Evolutionary conservation across 2,113 vertebrate genomes (phyloP).

Genomic region (Aphyosemion australe): DNA sequence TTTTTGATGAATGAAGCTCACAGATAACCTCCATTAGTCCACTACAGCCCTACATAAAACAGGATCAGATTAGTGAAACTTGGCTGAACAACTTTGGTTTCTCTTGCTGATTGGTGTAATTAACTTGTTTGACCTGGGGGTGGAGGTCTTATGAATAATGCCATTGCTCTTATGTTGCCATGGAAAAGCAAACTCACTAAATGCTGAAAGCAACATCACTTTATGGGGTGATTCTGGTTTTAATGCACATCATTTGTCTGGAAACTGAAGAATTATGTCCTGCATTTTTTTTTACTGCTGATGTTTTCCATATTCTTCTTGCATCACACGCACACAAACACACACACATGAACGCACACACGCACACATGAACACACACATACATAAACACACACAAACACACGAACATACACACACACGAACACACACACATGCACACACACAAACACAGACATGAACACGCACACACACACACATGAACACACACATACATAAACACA

Average conservation of each 20-base stretch:
- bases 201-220: constrained; percentile 7
- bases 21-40: constrained; percentile 20
- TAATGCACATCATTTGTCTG: constrained; percentile 1
- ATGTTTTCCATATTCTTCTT: too few species aligned
- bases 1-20: constrained; percentile 37
- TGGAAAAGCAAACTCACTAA: not conserved
- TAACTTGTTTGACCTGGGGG: constrained; percentile 56
- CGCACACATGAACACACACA: too few species aligned
- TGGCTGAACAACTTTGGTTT: constrained; percentile 51
- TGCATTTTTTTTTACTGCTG: not conserved
- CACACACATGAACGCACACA: too few species aligned
- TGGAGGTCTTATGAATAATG: constrained; percentile 31
- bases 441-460: too few species aligned
- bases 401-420: constrained; percentile 3
- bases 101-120: constrained; percentile 57
- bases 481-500: too few species aligned
- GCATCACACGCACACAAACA: too few species aligned
- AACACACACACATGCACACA: not conserved
- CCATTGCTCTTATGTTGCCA: constrained; percentile 15
- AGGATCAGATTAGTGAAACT: constrained; percentile 56
- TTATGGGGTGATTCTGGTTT: constrained; percentile 12
- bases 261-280: constrained; percentile 4
- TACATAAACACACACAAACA: not conserved
- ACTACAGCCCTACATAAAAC: constrained; percentile 12
- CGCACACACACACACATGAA: too few species aligned